phyloP scores from a whole-genome alignment of 2,113 vertebrate species.

The Aldabrachelys gigantea region DNA sequence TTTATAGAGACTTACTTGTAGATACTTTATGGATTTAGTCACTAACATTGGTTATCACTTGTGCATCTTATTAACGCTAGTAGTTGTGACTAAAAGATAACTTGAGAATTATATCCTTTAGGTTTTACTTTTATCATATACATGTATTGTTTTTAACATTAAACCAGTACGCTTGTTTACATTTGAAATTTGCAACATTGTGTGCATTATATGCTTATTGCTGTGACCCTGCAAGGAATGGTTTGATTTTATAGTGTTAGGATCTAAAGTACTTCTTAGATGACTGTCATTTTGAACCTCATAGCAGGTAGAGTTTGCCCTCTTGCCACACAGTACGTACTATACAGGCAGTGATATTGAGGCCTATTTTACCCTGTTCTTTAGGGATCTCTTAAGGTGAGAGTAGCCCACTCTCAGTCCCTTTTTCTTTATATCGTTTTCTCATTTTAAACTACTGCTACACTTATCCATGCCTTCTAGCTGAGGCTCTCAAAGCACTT shows the following conservation, averaged over 20 bases:
- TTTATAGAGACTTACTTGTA: neutral
- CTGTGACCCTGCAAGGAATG: neutral
- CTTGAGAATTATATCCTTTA: accelerated
- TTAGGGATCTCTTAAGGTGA: neutral
- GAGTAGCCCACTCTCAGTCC: neutral
- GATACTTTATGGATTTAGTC: neutral
- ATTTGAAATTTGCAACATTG: neutral
- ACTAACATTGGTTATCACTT: neutral
- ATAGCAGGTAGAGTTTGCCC: neutral
- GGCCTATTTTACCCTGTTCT: neutral
- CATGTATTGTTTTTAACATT: neutral
- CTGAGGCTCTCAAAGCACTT: neutral
- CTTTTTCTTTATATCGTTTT: neutral
- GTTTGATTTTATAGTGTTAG: neutral
- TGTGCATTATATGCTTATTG: neutral
- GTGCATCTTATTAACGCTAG: neutral
- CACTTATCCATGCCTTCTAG: neutral
- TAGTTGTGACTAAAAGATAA: neutral
- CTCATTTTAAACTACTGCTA: neutral
- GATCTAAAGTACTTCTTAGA: neutral
- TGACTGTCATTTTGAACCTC: neutral
- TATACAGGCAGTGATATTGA: neutral
- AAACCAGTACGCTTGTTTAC: neutral
- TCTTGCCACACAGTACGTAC: neutral
- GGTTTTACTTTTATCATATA: neutral